Evolutionary conservation across 2,113 vertebrate species (phyloP).

Genomic region (Oostethus manadensis): DNA sequence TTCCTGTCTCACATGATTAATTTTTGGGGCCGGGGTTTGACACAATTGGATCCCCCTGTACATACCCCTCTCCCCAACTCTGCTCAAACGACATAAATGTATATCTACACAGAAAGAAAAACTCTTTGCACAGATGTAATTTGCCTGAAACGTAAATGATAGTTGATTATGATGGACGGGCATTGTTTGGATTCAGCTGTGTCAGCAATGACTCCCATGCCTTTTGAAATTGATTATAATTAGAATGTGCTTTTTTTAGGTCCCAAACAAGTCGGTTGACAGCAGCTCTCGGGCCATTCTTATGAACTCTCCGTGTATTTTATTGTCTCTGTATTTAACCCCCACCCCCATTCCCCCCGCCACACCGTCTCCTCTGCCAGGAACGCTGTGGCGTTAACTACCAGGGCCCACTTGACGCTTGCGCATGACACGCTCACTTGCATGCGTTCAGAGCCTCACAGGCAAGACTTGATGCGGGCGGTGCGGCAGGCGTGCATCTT

Average conservation of each 20-base stretch:
- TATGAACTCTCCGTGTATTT: conserved; percentile 38
- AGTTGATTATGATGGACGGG: conserved; percentile 53
- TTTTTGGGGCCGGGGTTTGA: conserved; percentile 60
- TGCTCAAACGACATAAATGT: conserved; percentile 40
- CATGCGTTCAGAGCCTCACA: too few species aligned
- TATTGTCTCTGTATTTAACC: conserved; percentile 28
- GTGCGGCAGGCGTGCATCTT: too few species aligned
- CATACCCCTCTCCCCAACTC: conserved; percentile 54
- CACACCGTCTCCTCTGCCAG: conserved; percentile 22
- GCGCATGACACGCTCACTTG: too few species aligned
- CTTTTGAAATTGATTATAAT: conserved; percentile 54
- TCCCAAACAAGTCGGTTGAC: conserved; percentile 59
- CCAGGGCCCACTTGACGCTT: too few species aligned
- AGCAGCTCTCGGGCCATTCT: conserved; percentile 74
- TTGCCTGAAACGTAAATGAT: conserved; percentile 64
- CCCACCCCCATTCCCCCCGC: conserved; percentile 14
- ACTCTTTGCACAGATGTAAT: conserved; percentile 47
- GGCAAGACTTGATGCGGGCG: too few species aligned
- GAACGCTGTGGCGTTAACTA: too few species aligned
- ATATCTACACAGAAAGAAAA: conserved; percentile 26
- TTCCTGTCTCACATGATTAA: conserved; percentile 61
- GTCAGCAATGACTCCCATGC: conserved; percentile 44
- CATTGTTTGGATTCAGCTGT: conserved; percentile 57
- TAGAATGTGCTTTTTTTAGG: conserved; percentile 48
- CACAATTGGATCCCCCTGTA: conserved; percentile 72